Evolutionary conservation across 1,140 invertebrate species (phyloP).

Genomic region (Drosophila pachea): DNA sequence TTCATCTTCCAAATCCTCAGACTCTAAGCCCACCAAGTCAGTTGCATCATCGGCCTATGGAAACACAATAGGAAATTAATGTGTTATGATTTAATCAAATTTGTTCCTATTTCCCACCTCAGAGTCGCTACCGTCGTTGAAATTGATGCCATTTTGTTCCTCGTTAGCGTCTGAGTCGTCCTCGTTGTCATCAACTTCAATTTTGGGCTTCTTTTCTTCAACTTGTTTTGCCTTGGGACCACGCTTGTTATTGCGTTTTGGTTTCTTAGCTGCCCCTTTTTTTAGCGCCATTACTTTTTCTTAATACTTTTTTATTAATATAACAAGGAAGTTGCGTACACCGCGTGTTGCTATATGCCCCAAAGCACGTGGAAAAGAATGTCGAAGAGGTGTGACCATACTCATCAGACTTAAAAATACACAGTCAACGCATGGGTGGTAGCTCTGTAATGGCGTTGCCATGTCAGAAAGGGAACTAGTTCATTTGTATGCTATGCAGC

Average conservation of each 20-base stretch:
- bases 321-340: slow-evolving; percentile 6
- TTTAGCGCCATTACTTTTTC: slow-evolving; percentile 48
- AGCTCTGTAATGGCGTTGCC: slow-evolving; percentile 16
- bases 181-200: slow-evolving; percentile 42
- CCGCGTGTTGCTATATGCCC: slow-evolving; percentile 28
- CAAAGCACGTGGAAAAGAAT: slow-evolving; percentile 55
- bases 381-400: slow-evolving; percentile 9
- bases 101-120: slow-evolving; percentile 36
- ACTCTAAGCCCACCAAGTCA: slow-evolving; percentile 37
- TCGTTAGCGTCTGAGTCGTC: slow-evolving; percentile 53
- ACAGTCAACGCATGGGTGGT: slow-evolving; percentile 7
- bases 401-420: background rate
- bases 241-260: slow-evolving; percentile 33
- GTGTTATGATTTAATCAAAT: background rate
- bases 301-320: background rate
- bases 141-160: slow-evolving; percentile 26
- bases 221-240: slow-evolving; percentile 35
- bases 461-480: slow-evolving; percentile 18
- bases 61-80: slow-evolving; percentile 1
- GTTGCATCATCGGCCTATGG: slow-evolving; percentile 25
- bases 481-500: slow-evolving; percentile 16
- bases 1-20: slow-evolving; percentile 41
- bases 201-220: slow-evolving; percentile 41
- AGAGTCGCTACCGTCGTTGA: slow-evolving; percentile 44
- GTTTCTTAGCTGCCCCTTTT: slow-evolving; percentile 48